Evolutionary conservation across 2,113 vertebrate species (phyloP).

Genomic region (Todiramphus saurophagus): DNA sequence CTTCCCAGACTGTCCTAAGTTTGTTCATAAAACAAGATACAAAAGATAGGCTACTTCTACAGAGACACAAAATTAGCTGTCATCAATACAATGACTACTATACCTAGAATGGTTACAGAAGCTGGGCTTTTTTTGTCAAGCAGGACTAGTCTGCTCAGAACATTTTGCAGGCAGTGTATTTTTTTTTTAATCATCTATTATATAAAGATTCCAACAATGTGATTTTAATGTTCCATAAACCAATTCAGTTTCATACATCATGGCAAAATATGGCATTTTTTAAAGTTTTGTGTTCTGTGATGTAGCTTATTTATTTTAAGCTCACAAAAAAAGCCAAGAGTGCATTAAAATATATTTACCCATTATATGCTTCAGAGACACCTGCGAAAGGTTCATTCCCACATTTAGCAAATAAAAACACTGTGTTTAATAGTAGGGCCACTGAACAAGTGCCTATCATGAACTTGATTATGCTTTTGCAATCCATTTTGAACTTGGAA

Average conservation of each 20-base stretch:
- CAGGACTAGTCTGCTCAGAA: not conserved
- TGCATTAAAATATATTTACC: slow-evolving; percentile 73
- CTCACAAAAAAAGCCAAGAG: slow-evolving; percentile 2
- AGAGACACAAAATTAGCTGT: not conserved
- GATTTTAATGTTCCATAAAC: not conserved
- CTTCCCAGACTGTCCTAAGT: not conserved
- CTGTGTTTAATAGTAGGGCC: slow-evolving; percentile 65
- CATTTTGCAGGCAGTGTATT: not conserved
- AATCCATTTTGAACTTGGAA: slow-evolving; percentile 78
- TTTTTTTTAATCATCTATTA: not conserved
- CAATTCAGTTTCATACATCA: not conserved
- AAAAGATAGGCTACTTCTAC: not conserved
- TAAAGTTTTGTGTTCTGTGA: not conserved
- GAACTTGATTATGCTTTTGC: slow-evolving; percentile 76
- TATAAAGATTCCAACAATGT: not conserved
- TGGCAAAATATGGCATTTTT: not conserved
- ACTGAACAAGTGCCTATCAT: slow-evolving; percentile 57
- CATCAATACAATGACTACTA: not conserved
- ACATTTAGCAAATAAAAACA: slow-evolving; percentile 77
- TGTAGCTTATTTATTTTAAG: not conserved
- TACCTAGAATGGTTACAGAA: not conserved
- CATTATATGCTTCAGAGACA: slow-evolving; percentile 77
- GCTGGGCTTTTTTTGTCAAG: not conserved
- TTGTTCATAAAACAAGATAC: not conserved
- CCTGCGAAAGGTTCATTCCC: slow-evolving; percentile 80